These are phyloP conservation scores for Nerophis lumbriciformis DNA, from an alignment of 2,113 vertebrate genomes.

Conservation along the genomic window DNA sequence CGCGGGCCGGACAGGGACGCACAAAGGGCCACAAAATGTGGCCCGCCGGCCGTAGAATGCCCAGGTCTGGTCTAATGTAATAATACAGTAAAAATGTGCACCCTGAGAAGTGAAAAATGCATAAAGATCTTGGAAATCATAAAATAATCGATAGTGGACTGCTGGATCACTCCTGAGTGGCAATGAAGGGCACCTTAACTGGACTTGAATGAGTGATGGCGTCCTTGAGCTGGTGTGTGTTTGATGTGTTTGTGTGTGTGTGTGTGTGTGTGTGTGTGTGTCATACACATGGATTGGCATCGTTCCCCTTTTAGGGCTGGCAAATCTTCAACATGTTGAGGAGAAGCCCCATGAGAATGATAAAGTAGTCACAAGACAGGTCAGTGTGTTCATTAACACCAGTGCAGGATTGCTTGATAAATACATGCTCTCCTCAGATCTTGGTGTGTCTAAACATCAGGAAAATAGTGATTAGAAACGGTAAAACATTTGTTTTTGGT, in stretches of 20 bases:
- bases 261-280: background rate
- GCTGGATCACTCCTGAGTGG: background rate
- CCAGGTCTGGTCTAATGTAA: too few species aligned
- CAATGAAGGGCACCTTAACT: slow-evolving; percentile 4
- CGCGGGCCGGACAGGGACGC: too few species aligned
- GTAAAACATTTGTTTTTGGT: too few species aligned
- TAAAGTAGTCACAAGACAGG: slow-evolving; percentile 8
- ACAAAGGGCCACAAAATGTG: too few species aligned
- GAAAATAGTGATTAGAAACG: too few species aligned
- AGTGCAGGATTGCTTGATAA: background rate
- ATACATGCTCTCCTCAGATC: background rate
- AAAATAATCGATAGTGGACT: background rate
- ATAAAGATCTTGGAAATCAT: background rate
- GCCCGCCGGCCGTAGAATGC: too few species aligned
- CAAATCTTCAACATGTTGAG: background rate
- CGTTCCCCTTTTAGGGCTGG: slow-evolving; percentile 8
- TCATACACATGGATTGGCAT: slow-evolving; percentile 10
- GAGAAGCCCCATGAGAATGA: slow-evolving; percentile 7
- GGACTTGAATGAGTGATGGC: slow-evolving; percentile 6
- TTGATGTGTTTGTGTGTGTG: background rate
- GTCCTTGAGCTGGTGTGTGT: slow-evolving; percentile 6
- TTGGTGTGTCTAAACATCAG: background rate
- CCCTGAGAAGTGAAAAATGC: background rate
- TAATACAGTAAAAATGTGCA: background rate
- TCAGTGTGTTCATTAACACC: slow-evolving; percentile 10